These are phyloP conservation scores for Thera obeliscata DNA, from an alignment of 2,888 invertebrate species.

Conservation along the genomic window DNA sequence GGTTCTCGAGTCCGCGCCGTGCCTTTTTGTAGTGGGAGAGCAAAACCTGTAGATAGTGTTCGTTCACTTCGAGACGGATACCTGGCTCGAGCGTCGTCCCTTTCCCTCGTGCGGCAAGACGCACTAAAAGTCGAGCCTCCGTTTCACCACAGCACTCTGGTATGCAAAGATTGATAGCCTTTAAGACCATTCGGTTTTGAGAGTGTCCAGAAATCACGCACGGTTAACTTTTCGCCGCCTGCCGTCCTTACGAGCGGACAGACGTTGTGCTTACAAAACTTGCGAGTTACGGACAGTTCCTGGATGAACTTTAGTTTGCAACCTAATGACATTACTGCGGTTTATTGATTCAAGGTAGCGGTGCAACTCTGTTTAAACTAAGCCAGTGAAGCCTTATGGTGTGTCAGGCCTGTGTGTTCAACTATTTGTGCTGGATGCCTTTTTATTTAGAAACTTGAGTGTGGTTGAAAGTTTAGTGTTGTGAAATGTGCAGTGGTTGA, in stretches of 20 bases:
- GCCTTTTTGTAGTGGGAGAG: conserved; percentile 82
- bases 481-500: conserved; percentile 61
- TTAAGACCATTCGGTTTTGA: conserved; percentile 84
- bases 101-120: conserved; percentile 64
- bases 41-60: conserved; percentile 84
- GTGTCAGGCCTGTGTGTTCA: conserved; percentile 54
- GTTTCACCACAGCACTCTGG: conserved; percentile 81
- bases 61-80: conserved; percentile 77
- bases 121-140: conserved; percentile 60
- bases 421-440: conserved; percentile 60
- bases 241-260: conserved; percentile 78
- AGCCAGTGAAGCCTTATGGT: conserved; percentile 69
- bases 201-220: conserved; percentile 82
- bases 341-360: conserved; percentile 59
- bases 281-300: conserved; percentile 55
- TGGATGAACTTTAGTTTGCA: conserved; percentile 61
- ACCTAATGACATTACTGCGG: conserved; percentile 67
- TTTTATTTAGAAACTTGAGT: conserved; percentile 54
- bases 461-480: conserved; percentile 50
- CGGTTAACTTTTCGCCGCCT: conserved; percentile 82
- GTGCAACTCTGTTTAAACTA: conserved; percentile 61
- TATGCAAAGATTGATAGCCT: conserved; percentile 85
- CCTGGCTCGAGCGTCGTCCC: conserved; percentile 73
- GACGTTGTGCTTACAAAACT: conserved; percentile 65
- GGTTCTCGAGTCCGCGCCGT: conserved; percentile 73